These are phyloP conservation scores for Romanomermis culicivorax DNA, from an alignment of 2,888 invertebrate species.

Conservation along the genomic window DNA sequence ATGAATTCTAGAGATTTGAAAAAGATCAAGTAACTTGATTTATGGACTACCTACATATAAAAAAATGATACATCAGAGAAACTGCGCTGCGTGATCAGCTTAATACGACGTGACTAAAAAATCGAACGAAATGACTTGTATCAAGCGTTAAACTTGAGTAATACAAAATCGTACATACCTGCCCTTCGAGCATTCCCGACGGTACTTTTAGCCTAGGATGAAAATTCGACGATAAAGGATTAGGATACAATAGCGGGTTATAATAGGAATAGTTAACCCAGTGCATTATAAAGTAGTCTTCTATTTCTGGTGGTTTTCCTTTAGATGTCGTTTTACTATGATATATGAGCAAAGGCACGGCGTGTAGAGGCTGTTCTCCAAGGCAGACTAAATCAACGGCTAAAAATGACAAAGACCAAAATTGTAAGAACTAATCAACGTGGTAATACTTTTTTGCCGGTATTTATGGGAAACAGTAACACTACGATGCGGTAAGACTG, in stretches of 20 bases:
- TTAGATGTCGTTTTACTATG: not conserved
- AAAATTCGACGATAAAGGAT: not conserved
- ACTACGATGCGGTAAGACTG: no score
- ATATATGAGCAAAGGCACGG: constrained; percentile 28
- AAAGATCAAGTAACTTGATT: no score
- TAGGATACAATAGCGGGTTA: constrained; percentile 8
- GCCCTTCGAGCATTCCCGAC: not conserved
- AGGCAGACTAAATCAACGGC: constrained; percentile 91
- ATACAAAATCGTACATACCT: not conserved
- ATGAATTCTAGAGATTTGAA: no score
- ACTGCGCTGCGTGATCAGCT: no score
- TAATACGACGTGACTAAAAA: no score
- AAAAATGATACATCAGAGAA: no score
- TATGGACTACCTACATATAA: no score
- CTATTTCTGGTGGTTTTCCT: constrained; percentile 4
- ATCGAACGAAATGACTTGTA: no score
- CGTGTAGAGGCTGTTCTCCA: constrained; percentile 92
- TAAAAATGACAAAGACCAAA: constrained; percentile 35
- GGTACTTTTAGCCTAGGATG: not conserved
- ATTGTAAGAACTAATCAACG: not conserved
- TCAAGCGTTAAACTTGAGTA: no score
- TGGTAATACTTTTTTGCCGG: no score
- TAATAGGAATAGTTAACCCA: constrained; percentile 27
- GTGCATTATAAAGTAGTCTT: constrained; percentile 21
- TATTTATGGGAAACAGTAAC: no score